Evolutionary conservation across 2,888 invertebrate genomes (phyloP).

Genomic region (Noctua janthina): DNA sequence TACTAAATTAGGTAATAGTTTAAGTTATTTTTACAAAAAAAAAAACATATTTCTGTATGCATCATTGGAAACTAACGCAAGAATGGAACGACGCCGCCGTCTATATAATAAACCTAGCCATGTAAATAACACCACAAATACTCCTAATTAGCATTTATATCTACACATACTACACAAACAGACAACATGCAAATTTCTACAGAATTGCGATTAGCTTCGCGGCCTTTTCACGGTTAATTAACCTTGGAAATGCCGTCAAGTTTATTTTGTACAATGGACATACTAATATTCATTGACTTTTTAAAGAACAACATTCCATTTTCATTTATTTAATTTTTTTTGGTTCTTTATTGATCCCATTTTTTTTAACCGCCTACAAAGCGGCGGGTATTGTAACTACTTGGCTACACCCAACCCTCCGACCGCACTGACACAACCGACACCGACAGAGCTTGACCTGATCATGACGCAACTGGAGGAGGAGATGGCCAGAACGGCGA

Average conservation of each 20-base stretch:
- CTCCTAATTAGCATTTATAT: not conserved
- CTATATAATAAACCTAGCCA: not conserved
- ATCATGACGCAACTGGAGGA: too few species aligned
- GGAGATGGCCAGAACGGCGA: too few species aligned
- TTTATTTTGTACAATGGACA: not conserved
- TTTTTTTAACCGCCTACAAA: not conserved
- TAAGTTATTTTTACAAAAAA: not conserved
- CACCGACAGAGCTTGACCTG: too few species aligned
- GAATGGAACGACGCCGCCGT: not conserved
- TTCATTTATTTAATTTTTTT: not conserved
- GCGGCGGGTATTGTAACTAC: too few species aligned
- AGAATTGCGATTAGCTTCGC: not conserved
- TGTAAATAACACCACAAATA: not conserved
- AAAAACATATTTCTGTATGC: not conserved
- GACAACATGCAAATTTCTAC: not conserved
- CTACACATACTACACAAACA: not conserved
- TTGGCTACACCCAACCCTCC: too few species aligned
- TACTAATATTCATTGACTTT: not conserved
- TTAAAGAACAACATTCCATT: not conserved
- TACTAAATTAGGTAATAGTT: not conserved
- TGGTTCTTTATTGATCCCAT: not conserved
- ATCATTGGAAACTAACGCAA: too few species aligned
- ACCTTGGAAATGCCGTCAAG: not conserved
- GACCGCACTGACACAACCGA: too few species aligned
- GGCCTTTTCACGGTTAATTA: conserved; percentile 6